Evolutionary conservation across 2,888 invertebrate species (phyloP).

Genomic region (Axea sp.): DNA sequence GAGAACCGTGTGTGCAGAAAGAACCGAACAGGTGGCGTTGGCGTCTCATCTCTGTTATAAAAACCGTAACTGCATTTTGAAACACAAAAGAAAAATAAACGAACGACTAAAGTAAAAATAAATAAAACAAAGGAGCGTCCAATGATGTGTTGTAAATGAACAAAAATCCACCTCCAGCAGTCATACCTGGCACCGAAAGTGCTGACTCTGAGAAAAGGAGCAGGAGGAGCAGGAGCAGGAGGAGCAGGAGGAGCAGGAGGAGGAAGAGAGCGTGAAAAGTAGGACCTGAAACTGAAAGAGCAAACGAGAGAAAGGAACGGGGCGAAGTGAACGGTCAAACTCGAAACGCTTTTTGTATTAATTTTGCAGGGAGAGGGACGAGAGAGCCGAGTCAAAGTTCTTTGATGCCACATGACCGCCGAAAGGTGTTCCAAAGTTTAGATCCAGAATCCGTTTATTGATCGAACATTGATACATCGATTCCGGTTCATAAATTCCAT

Average conservation of each 20-base stretch:
- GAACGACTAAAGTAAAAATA: slow-evolving; percentile 22
- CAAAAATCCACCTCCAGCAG: slow-evolving; percentile 74
- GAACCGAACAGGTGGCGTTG: too few species aligned
- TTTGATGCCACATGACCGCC: slow-evolving; percentile 76
- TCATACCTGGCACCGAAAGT: slow-evolving; percentile 74
- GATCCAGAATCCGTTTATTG: slow-evolving; percentile 73
- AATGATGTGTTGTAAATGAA: slow-evolving; percentile 71
- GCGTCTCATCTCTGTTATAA: too few species aligned
- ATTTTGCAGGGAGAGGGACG: too few species aligned
- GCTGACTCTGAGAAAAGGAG: slow-evolving; percentile 60
- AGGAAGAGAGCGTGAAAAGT: not conserved
- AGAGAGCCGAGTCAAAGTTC: too few species aligned
- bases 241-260: too few species aligned
- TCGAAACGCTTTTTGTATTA: too few species aligned
- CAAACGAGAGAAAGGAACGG: too few species aligned
- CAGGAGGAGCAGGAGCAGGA: too few species aligned
- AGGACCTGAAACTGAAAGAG: too few species aligned
- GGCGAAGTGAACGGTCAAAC: too few species aligned
- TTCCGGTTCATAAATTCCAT: slow-evolving; percentile 24
- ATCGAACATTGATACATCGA: slow-evolving; percentile 65
- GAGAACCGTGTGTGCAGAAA: too few species aligned
- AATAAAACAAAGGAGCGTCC: slow-evolving; percentile 54
- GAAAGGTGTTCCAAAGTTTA: slow-evolving; percentile 71
- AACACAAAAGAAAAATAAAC: slow-evolving; percentile 2
- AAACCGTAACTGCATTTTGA: too few species aligned